A percentile compares a stretch with the other conserved stretches of the same genome.
Conservation (phyloP, 2,888 invertebrate genomes). For the Pachydiplax longipennis region DNA sequence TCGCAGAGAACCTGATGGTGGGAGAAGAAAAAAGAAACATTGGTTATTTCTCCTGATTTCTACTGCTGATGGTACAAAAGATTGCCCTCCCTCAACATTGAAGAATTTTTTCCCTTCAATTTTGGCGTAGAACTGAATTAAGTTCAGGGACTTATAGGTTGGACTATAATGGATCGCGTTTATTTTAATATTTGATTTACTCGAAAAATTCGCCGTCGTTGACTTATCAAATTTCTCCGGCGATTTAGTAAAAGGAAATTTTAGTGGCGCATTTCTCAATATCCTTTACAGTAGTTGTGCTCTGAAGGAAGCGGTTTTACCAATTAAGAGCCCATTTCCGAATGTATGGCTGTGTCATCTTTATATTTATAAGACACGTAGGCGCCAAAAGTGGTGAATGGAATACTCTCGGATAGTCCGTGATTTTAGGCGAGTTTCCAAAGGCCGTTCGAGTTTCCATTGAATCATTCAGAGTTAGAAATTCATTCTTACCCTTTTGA, state of each 20-base stretch:
- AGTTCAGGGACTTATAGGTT: too few relatives aligned
- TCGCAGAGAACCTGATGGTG: conserved; percentile 63
- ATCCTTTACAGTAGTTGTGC: background rate
- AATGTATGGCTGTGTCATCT: background rate
- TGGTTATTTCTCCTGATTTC: background rate
- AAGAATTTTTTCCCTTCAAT: too few relatives aligned
- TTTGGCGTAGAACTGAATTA: too few relatives aligned
- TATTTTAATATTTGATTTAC: too few relatives aligned
- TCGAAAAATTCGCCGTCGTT: too few relatives aligned
- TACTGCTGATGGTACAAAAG: too few relatives aligned
- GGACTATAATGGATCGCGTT: too few relatives aligned
- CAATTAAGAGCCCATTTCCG: background rate
- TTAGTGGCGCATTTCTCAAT: background rate
- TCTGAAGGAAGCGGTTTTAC: background rate
- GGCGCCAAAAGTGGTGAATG: background rate
- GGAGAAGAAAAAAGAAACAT: conserved; percentile 33
- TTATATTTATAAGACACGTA: background rate
- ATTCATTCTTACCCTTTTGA: conserved; percentile 55
- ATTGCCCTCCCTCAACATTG: too few relatives aligned
- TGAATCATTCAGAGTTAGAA: background rate
- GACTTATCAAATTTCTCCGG: too few relatives aligned
- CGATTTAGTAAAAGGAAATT: background rate
- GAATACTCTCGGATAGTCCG: background rate
- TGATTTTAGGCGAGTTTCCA: background rate
- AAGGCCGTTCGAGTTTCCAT: background rate